A percentile compares a stretch with the other conserved stretches of the same genome.
Conservation (phyloP, 2,888 invertebrate genomes). For the Spatulosminthurus flaviceps region DNA sequence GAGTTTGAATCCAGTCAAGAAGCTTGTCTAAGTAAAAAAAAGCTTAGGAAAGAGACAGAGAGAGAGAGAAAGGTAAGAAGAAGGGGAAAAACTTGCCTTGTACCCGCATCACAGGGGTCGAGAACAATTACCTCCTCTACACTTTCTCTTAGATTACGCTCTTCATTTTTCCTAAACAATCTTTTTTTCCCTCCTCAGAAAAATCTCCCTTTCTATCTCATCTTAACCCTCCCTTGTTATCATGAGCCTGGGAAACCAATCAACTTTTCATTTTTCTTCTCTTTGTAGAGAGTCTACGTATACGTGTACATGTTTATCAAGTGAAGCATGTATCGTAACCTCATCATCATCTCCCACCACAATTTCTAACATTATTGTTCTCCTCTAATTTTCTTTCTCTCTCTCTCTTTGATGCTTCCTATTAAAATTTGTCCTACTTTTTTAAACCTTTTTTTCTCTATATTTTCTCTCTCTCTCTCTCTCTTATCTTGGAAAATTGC, state of each 20-base stretch:
- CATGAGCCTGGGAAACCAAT: not conserved
- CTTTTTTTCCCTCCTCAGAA: slow-evolving; percentile 8
- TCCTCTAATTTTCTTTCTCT: not conserved
- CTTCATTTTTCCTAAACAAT: not conserved
- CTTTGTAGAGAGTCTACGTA: not conserved
- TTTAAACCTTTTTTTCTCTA: too few relatives aligned
- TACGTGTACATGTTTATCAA: too few relatives aligned
- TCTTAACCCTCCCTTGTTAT: not conserved
- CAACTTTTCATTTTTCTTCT: slow-evolving; percentile 8
- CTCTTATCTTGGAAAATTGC: too few relatives aligned
- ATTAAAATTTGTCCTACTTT: too few relatives aligned
- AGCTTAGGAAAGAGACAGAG: not conserved
- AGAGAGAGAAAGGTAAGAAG: not conserved
- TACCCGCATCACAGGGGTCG: slow-evolving; percentile 41
- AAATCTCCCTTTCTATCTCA: not conserved
- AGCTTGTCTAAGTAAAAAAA: not conserved
- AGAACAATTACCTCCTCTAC: slow-evolving; percentile 44
- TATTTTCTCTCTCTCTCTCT: too few relatives aligned
- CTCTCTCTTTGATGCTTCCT: too few relatives aligned
- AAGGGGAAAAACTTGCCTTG: slow-evolving; percentile 18
- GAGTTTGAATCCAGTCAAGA: not conserved
- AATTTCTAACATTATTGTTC: not conserved
- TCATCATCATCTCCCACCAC: not conserved
- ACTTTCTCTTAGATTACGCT: slow-evolving; percentile 27
- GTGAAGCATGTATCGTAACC: too few relatives aligned